Base-by-base conservation (phyloP, 2,797 vertebrate genomes). In the Dendrocincla fuliginosa region DNA sequence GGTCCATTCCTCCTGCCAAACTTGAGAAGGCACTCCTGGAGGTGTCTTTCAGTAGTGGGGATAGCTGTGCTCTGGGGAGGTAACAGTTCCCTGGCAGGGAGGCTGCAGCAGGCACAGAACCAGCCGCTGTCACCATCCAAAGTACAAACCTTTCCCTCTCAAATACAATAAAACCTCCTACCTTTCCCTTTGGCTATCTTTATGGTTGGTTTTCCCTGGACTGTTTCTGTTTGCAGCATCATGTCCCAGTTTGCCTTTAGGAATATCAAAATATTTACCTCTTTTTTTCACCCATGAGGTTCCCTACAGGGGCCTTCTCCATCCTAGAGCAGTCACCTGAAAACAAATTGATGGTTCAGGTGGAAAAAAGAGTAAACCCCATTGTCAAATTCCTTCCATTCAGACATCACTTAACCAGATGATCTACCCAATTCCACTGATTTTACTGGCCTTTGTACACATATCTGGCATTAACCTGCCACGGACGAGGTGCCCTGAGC, bases 401-500 rank as follows among this genome's bases (percentile, higher is more conserved):
- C 71, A 59, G 64, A 64, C 85, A 37, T 80, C 35, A 35, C 13
- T 52, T 60, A 28, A 25, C 9, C 67, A 37, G 65, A n/a, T 18
- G 60, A 64, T 20, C 1, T 19, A 8, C 20, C 44, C 53, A 67
- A 9, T 37, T 56, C 32, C 37, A 8, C 37, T 42, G 37, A 9
- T 88, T 73, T 86, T 56, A 4, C 9, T 32, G 74, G 46, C 27
- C 25, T 91, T 80, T 52, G 11, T n/a, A n/a, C 39, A 6, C 22
- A 4, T 5, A 32, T 5, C 59, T 81, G 49, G 9, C 53, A 35
- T 35, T 33, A 35, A 59, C 33, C 59, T 83, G 33, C 39, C 2
- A 0, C 1, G 1, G 17, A 39, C 17, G 32, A 56, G n/a, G 6
- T 68, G 56, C 42, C 56, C 30, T 2, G 7, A 44, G 37, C 25